These are phyloP conservation scores for Alouatta caraya DNA, from an alignment of 2,797 vertebrate genomes.

Conservation along the genomic window DNA sequence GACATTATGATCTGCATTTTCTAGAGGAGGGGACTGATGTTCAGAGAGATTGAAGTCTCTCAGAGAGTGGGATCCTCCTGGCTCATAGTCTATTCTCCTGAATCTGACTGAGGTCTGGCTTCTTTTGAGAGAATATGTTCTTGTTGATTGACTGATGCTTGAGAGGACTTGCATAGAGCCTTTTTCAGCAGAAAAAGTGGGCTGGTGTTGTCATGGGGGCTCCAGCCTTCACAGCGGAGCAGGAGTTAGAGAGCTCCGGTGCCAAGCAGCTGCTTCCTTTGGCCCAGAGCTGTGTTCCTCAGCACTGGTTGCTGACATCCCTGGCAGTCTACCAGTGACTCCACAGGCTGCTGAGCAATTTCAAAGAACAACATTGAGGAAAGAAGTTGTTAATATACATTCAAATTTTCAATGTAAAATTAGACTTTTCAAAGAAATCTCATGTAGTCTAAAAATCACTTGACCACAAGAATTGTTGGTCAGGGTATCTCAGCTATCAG, in stretches of 20 bases:
- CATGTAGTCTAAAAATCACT: background rate
- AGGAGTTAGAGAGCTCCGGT: background rate
- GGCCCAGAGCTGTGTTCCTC: background rate
- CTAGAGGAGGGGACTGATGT: background rate
- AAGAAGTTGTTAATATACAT: background rate
- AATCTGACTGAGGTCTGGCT: background rate
- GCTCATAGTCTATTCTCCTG: background rate
- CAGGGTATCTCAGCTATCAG: background rate
- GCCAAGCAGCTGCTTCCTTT: no score
- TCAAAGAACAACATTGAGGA: background rate
- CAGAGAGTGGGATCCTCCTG: background rate
- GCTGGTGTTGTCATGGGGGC: background rate
- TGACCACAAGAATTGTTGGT: background rate
- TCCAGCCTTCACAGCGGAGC: background rate
- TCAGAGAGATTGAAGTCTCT: background rate
- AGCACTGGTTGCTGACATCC: background rate
- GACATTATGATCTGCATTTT: background rate
- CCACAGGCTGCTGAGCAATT: background rate
- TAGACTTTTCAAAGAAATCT: background rate
- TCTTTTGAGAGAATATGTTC: background rate
- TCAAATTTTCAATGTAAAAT: background rate
- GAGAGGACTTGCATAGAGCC: background rate
- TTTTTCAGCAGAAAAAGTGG: background rate
- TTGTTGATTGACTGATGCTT: background rate
- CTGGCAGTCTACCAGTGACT: background rate